These are phyloP conservation scores for Apocrypta bakeri DNA, from an alignment of 1,140 invertebrate genomes.

Conservation along the genomic window DNA sequence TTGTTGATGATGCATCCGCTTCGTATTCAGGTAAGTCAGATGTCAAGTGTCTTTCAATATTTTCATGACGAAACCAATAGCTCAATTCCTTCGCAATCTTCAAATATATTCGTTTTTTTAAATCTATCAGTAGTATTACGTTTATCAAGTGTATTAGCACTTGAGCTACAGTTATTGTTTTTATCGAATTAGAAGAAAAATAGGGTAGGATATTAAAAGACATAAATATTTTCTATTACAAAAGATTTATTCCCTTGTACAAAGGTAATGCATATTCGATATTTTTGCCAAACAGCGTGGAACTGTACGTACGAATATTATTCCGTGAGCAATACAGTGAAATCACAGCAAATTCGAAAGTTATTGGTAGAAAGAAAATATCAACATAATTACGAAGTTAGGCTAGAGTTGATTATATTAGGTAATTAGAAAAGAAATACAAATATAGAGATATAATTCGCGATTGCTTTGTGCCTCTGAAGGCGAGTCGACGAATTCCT, in stretches of 20 bases:
- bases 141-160: not conserved
- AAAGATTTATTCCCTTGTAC: slow-evolving; percentile 46
- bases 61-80: not conserved
- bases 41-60: slow-evolving; percentile 17
- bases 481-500: not conserved
- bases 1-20: slow-evolving; percentile 90
- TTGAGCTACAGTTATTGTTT: not conserved
- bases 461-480: not conserved
- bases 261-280: slow-evolving; percentile 32
- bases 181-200: not conserved
- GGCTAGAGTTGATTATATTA: too few relatives aligned
- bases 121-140: not conserved
- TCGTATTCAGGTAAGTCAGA: slow-evolving; percentile 90
- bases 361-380: slow-evolving; percentile 18
- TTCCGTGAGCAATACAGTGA: slow-evolving; percentile 21
- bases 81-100: not conserved
- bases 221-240: slow-evolving; percentile 26
- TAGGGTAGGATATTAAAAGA: not conserved
- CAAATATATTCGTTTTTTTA: not conserved
- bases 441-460: not conserved
- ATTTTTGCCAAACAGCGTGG: slow-evolving; percentile 31
- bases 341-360: slow-evolving; percentile 41
- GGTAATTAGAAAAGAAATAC: not conserved
- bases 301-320: slow-evolving; percentile 12
- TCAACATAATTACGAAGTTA: slow-evolving; percentile 14